Evolutionary conservation across 23 tunicate species (phyloP).

Genomic region (Styela clava): DNA sequence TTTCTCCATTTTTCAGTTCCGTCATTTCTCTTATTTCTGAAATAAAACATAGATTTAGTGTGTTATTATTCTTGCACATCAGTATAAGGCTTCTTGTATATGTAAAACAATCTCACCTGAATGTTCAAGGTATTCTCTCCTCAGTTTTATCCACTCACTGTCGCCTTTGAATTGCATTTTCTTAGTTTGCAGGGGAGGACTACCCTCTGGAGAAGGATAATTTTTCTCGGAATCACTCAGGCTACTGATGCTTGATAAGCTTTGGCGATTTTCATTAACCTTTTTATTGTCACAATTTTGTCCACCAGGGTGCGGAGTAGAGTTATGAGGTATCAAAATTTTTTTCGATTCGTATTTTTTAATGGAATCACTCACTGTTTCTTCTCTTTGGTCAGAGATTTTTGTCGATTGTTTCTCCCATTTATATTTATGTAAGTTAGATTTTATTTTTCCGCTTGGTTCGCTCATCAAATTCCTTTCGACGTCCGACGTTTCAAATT

Average conservation of each 20-base stretch:
- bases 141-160: conserved; percentile 12
- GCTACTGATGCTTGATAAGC: not conserved
- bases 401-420: not conserved
- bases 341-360: not conserved
- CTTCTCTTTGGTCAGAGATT: not conserved
- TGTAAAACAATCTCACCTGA: too few relatives aligned
- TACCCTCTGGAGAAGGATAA: not conserved
- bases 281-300: not conserved
- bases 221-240: not conserved
- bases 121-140: conserved; percentile 7
- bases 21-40: not conserved
- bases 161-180: not conserved
- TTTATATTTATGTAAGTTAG: not conserved
- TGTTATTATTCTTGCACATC: too few relatives aligned
- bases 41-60: not conserved
- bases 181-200: not conserved
- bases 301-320: not conserved
- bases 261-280: not conserved
- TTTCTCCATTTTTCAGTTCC: not conserved
- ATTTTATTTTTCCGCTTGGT: not conserved
- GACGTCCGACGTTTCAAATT: not conserved
- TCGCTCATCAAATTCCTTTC: not conserved
- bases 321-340: not conserved
- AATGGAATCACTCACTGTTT: not conserved
- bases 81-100: too few relatives aligned